Base-by-base conservation (phyloP, 1,140 invertebrate species). In the Elysia chlorotica region DNA sequence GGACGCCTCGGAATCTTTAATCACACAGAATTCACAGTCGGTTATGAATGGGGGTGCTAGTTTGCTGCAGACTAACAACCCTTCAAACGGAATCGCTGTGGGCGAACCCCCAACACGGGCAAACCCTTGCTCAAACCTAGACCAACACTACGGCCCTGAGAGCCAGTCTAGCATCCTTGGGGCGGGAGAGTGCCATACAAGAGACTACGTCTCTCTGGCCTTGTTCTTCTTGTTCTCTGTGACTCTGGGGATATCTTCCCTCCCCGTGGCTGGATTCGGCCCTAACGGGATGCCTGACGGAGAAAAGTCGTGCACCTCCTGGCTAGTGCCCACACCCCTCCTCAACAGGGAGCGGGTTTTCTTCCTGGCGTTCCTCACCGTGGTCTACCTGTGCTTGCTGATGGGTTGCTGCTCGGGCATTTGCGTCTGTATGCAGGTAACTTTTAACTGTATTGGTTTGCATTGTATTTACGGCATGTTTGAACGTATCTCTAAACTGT, bases 181-280 rank as follows among this genome's bases (percentile, higher is more conserved):
- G 41, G 41, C 41, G 10, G n/a, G 41, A 19, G 21, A 6, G 17
- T 33, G 25, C 35, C 41, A 56, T 1, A 14, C 65, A 19, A 28
- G 67, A 14, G 73, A 80, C 56, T 67, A 65, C 33, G 66, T 74
- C 23, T 59, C 71, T 17, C 31, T 76, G 4, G 37, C 73, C 5
- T 48, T 78, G 36, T 74, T 78, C 53, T 62, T 74, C 38, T 25
- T 82, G 36, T 75, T 74, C 66, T 37, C 65, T 19, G 59, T 77
- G n/a, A 75, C 80, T 2, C 41, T 82, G 31, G 25, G 63, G 28
- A 72, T 81, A n/a, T 67, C 77, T 23, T 70, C 74, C 31, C 68
- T 82, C 36, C 81, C 81, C 6, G 75, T 82, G 31, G 72, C 73
- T 1, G 81, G 80, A n/a, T 73, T 80, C 10, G 81, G 80, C 3